Base-by-base conservation (phyloP, 2,113 vertebrate species). In the Hippocampus guttulatus region DNA sequence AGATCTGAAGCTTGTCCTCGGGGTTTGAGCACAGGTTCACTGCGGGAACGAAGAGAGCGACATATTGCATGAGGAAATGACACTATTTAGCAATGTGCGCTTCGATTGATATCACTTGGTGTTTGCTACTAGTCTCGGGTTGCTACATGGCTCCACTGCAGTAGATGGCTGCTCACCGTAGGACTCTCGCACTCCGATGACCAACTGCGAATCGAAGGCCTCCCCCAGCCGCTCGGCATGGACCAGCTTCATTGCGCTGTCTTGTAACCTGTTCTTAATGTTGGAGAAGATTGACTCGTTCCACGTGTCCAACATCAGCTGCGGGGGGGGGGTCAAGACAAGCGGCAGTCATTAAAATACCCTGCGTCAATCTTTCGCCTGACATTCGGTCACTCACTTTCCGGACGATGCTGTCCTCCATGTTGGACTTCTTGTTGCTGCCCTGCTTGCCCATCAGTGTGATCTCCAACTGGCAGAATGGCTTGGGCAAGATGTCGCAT, bases 251-350 rank as follows among this genome's bases (percentile, higher is more conserved):
- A 99, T 99, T 78, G 97, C 97, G 77, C 97, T 99, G 83, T 99
- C 97, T 80, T 99, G 97, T 70, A 99, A 92, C 66, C 97, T 91
- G 63, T 94, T 98, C 87, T 99, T 99, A 82, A 99, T 99, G 88
- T 99, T 99, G 87, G 96, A 99, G 92, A 99, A 99, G 89, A 99
- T 99, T 62, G 97, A 99, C 85, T 99, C 97, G 81, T 99, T 99
- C 96, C 97, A 99, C 0, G 97, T 99, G 90, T 99, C 97, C 82
- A 98, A 89, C 97, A 99, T 99, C 62, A 99, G 93, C 97, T 99
- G 88, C 20, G 57, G 52, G 51, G 30, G 33, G 52, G 33, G 5
- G 5, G 0, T 55, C 6, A 15, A 25, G 1, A 20, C 8, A 40
- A 41, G 23, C 20, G 4, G 7, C 15, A 27, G 66, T 68, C 66